Conservation (phyloP, 1,140 invertebrate genomes). For the Pachypeltis micranthus region DNA sequence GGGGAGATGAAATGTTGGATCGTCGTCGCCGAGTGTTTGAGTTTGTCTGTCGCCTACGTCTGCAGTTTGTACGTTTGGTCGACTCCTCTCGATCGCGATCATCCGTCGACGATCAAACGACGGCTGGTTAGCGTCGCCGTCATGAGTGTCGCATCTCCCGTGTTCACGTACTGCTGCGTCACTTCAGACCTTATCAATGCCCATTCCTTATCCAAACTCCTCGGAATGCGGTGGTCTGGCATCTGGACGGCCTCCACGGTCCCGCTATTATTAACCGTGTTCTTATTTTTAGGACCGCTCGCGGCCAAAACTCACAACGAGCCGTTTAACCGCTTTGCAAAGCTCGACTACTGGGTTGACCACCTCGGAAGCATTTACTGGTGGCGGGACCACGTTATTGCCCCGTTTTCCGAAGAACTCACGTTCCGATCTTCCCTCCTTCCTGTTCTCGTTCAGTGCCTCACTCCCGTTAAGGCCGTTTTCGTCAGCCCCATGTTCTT, state of each 20-base stretch:
- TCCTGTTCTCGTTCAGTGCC: conserved; percentile 72
- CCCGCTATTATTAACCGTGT: conserved; percentile 67
- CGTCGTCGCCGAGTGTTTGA: conserved; percentile 39
- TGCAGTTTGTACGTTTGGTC: conserved; percentile 75
- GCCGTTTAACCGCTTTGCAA: conserved; percentile 39
- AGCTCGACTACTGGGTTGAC: conserved; percentile 59
- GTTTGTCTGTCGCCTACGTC: conserved; percentile 62
- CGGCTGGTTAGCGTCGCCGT: conserved; percentile 74
- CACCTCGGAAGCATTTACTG: conserved; percentile 64
- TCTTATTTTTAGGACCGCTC: conserved; percentile 75
- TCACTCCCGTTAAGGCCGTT: conserved; percentile 59
- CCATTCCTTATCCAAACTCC: conserved; percentile 48
- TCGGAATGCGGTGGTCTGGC: conserved; percentile 64
- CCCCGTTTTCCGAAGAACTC: conserved; percentile 88
- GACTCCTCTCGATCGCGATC: conserved; percentile 59
- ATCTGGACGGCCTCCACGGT: conserved; percentile 57
- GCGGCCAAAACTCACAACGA: conserved; percentile 47
- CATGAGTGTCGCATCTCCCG: conserved; percentile 65
- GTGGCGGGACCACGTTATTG: conserved; percentile 80
- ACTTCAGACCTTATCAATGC: not conserved
- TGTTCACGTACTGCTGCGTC: conserved; percentile 43
- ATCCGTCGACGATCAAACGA: conserved; percentile 76
- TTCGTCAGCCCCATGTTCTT: conserved; percentile 85
- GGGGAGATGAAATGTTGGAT: not conserved
- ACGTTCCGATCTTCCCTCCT: conserved; percentile 90